Evolutionary conservation across 2,888 invertebrate species (phyloP), one percentile per base, ranked within the genome.

Genomic region (Philonicus albiceps): DNA sequence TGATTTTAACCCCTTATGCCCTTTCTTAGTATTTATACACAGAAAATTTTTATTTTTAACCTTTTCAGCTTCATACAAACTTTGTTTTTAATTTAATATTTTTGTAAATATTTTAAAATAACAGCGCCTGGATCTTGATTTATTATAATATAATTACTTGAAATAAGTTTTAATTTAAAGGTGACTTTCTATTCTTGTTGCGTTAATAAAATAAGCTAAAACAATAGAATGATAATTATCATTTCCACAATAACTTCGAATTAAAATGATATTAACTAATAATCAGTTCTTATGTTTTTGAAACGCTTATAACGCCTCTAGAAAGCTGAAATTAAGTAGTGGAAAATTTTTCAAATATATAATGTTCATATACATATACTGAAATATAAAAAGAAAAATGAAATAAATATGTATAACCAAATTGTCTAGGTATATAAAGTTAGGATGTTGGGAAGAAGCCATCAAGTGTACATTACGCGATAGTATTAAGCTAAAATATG

Each of bases 311-410:
- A 43, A 49, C 31, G 53, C 30, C 80, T 80, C 53, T 53, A 80
- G 80, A 80, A 80, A 80, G 27, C 22, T 80, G 80, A n/a, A 80
- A 27, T 49, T 80, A 37, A 37, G 37, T 37, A 80, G 53, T 49
- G 53, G 27, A 80, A 53, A 64, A 22, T 2, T 8, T 22, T 64
- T n/a, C 40, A 19, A 49, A 81, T 30, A 72, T 16, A 73, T 43
- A 55, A 86, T 22, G 78, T 30, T 55, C 83, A 83, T 64, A 86
- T 86, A 74, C 86, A 81, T 53, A 22, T 53, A 22, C 76, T 64
- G 64, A 19, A 86, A 16, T 74, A 72, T 19, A 80, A 73, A 49
- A 16, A 43, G 30, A 55, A 40, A n/a, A n/a, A n/a, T n/a, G 34
- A 53, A 75, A 80, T 72, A 78, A 80, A 31, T 16, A 81, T 80